A percentile compares a stretch with the other conserved stretches of the same genome.
These are phyloP conservation scores for Mus spretus DNA, from an alignment of 2,797 vertebrate genomes.

Conservation along the genomic window DNA sequence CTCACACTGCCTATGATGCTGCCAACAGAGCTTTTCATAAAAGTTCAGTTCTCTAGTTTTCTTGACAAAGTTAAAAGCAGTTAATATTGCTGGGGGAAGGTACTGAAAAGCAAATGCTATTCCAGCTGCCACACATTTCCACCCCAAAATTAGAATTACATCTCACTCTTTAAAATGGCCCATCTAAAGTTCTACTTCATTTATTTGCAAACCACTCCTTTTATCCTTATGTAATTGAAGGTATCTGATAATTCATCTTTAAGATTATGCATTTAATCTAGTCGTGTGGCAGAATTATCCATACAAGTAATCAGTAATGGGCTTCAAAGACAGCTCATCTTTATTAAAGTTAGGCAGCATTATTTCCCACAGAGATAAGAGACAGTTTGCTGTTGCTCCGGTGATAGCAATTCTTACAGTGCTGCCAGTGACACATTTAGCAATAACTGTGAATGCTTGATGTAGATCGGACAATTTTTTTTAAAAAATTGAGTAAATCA, in stretches of 20 bases:
- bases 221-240: conserved; percentile 1
- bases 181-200: conserved; percentile 11
- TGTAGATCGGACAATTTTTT: neutral
- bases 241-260: conserved; percentile 51
- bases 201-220: conserved; percentile 32
- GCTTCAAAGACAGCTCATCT: conserved; percentile 20
- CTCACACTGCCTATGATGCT: neutral
- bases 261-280: conserved; percentile 55
- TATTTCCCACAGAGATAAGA: conserved; percentile 42
- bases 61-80: conserved; percentile 71
- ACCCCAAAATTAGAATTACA: conserved; percentile 22
- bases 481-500: neutral
- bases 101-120: conserved; percentile 34
- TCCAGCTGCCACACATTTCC: neutral
- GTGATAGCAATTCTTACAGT: neutral
- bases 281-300: conserved; percentile 38
- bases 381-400: neutral
- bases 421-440: neutral
- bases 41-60: conserved; percentile 25
- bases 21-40: neutral
- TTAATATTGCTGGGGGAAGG: conserved; percentile 11
- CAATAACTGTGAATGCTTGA: neutral
- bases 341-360: conserved; percentile 51
- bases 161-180: conserved; percentile 25
- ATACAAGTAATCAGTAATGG: neutral